Conservation (phyloP, 2,113 vertebrate genomes). For the Coracopsis vasa region DNA sequence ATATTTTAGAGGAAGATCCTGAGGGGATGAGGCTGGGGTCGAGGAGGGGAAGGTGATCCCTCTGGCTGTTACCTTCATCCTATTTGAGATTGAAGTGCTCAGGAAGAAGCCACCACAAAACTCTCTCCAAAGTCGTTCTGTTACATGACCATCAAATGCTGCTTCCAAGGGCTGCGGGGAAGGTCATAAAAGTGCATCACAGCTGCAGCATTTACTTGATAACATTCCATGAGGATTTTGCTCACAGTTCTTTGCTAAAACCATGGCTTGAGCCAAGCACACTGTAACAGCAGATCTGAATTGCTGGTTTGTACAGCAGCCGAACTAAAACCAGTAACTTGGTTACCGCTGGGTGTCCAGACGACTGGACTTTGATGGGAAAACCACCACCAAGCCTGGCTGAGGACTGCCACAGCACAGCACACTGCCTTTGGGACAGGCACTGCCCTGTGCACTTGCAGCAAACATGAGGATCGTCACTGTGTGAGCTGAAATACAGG, state of each 20-base stretch:
- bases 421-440: background rate
- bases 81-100: fast-evolving
- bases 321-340: fast-evolving
- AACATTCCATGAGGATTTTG: background rate
- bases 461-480: fast-evolving
- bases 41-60: background rate
- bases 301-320: background rate
- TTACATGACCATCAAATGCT: background rate
- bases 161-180: background rate
- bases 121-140: background rate
- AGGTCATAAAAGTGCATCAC: background rate
- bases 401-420: background rate
- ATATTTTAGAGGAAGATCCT: background rate
- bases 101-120: background rate
- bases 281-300: fast-evolving
- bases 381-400: background rate
- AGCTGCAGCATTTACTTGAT: background rate
- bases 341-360: background rate
- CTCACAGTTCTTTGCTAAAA: background rate
- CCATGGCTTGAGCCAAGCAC: background rate
- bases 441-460: fast-evolving
- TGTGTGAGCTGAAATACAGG: background rate
- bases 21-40: background rate
- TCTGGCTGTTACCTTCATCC: background rate
- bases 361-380: fast-evolving